Base-by-base conservation (phyloP, 2,888 invertebrate species). In the Nemotelus pantherinus region DNA sequence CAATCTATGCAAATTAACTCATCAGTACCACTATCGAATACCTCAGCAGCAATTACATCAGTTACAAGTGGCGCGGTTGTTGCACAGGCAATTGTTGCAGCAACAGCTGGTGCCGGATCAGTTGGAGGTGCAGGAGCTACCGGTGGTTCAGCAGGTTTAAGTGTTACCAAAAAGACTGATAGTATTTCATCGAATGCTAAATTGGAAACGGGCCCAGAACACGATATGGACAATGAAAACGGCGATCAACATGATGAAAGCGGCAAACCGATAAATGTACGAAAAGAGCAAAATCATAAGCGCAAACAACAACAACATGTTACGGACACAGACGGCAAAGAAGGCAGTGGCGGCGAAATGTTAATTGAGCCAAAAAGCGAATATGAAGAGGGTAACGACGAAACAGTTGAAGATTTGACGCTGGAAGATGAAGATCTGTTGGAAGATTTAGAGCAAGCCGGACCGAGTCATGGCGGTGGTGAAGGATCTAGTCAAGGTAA, bases 381-480 rank as follows among this genome's bases (percentile, higher is more conserved):
- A 89, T 92, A 91, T 86, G 89, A 91, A 82, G 92, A 92, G 80
- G 92, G 92, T 83, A 88, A 89, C 81, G 90, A 91, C 84, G 92
- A 92, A 83, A 92, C 92, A 83, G 93, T 95, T 83, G 95, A 95
- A 88, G 95, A 95, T 88, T 91, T 95, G 86, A 95, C 95, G 81
- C 88, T 94, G 79, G 94, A 93, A 83, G 94, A 95, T 86, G 95
- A 95, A 84, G 91, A 92, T 84, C 89, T 92, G 91, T 85, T 94
- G 87, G 93, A 92, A 87, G 90, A 90, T 86, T 90, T 91, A 86
- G 92, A 93, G 82, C 92, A 91, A 85, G 92, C 93, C 83, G 93
- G 93, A 86, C 92, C 93, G 83, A 90, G 90, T 88, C 88, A 89
- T 80, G 90, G 89, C 86, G 89, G 89, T 85, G 89, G 89, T 81